Percentiles rank a stretch among this genome's conserved stretches.
phyloP scores from a whole-genome alignment of 2,113 vertebrate genomes.

The Saguinus midas region DNA sequence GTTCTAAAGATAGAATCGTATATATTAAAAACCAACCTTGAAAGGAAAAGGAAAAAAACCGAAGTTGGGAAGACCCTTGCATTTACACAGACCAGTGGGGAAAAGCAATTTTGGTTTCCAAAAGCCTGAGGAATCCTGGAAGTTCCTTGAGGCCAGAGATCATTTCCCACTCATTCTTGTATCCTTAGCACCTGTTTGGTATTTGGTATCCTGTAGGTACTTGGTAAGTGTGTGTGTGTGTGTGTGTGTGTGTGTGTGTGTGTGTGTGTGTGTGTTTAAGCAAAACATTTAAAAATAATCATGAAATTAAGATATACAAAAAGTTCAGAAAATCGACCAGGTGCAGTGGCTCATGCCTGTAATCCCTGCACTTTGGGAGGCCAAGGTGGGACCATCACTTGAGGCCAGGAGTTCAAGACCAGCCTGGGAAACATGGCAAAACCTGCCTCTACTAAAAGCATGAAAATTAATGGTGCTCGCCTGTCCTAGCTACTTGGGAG shows the following conservation, averaged over 20 bases:
- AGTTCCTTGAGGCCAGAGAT: background rate
- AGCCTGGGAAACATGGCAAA: no score
- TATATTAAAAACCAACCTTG: background rate
- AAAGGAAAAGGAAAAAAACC: constrained; percentile 29
- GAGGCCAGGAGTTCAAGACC: no score
- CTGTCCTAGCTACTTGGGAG: no score
- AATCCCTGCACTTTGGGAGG: no score
- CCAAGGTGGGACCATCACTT: no score
- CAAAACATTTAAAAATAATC: background rate
- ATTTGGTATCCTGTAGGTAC: background rate
- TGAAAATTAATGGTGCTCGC: no score
- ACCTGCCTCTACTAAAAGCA: no score
- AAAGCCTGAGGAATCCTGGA: background rate
- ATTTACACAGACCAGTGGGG: no score
- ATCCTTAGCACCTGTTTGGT: background rate
- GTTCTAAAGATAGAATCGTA: background rate
- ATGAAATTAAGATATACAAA: background rate
- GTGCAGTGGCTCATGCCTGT: no score
- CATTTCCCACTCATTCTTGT: background rate
- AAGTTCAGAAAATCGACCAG: background rate
- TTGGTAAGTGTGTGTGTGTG: background rate
- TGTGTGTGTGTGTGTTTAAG: background rate
- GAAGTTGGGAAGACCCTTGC: background rate
- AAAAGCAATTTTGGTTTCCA: background rate
- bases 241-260: no score